These are phyloP conservation scores for Trichomalopsis sarcophagae DNA, from an alignment of 1,140 invertebrate genomes.

Conservation along the genomic window DNA sequence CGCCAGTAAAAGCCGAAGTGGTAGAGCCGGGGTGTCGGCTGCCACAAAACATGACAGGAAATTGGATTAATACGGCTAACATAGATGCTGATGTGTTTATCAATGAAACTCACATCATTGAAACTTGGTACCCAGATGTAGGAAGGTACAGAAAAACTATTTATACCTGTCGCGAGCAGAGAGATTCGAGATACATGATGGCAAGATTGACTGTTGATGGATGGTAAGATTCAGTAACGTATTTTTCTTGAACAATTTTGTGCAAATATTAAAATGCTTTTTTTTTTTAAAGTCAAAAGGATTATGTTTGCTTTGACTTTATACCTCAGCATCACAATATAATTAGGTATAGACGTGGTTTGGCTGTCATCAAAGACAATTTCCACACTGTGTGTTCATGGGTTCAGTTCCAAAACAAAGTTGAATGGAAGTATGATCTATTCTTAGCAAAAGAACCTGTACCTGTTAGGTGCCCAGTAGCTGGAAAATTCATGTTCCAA, in stretches of 20 bases:
- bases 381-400: conserved; percentile 95
- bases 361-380: conserved; percentile 91
- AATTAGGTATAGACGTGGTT: conserved; percentile 92
- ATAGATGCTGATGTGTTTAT: conserved; percentile 95
- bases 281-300: conserved; percentile 86
- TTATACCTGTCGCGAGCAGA: conserved; percentile 94
- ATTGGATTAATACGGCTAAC: conserved; percentile 98
- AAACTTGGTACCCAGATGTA: conserved; percentile 94
- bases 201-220: conserved; percentile 96
- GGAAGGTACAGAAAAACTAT: conserved; percentile 91
- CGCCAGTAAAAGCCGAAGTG: conserved; percentile 89
- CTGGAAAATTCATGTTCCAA: conserved; percentile 95
- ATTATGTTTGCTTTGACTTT: conserved; percentile 98
- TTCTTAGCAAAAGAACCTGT: conserved; percentile 92
- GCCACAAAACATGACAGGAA: conserved; percentile 94
- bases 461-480: conserved; percentile 94
- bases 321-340: conserved; percentile 96
- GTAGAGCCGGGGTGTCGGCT: conserved; percentile 93
- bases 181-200: conserved; percentile 94
- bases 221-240: conserved; percentile 79
- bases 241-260: not conserved
- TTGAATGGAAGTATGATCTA: conserved; percentile 92
- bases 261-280: not conserved
- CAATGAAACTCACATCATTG: conserved; percentile 97
- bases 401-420: conserved; percentile 91